A percentile compares a stretch with the other conserved stretches of the same genome.
Evolutionary conservation across 1,140 invertebrate genomes (phyloP).

Genomic region (Eubasilissa regina): DNA sequence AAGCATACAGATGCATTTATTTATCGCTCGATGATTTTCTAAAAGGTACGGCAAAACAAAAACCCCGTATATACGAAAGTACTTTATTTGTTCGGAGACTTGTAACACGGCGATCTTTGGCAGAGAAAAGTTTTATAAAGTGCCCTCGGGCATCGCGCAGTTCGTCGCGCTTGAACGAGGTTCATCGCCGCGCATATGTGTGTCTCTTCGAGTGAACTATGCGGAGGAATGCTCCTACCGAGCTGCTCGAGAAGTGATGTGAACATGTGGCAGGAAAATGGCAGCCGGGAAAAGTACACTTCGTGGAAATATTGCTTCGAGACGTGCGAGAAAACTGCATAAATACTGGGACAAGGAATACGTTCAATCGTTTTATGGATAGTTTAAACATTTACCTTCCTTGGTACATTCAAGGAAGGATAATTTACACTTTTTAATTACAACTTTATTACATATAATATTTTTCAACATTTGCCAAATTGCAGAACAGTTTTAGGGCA

Average conservation of each 20-base stretch:
- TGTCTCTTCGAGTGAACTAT: neutral
- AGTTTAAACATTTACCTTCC: no score
- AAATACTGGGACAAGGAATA: no score
- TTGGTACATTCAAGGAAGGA: no score
- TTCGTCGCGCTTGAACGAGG: neutral
- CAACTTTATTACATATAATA: no score
- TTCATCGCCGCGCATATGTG: slow-evolving; percentile 15
- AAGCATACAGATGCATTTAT: neutral
- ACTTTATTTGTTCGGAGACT: neutral
- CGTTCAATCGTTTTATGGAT: no score
- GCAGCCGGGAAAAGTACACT: neutral
- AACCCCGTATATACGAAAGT: no score
- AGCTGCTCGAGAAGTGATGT: neutral
- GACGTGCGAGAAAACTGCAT: no score
- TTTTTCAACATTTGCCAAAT: no score
- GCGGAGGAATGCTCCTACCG: slow-evolving; percentile 4
- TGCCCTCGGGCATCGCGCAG: neutral
- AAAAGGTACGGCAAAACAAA: neutral
- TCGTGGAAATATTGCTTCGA: no score
- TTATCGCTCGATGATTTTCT: no score
- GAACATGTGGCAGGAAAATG: slow-evolving; percentile 1
- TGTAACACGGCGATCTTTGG: neutral
- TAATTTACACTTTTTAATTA: no score
- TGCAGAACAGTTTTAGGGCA: no score
- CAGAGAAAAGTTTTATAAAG: neutral